phyloP scores from a whole-genome alignment of 2,888 invertebrate species.

The Petrophora chlorosata region DNA sequence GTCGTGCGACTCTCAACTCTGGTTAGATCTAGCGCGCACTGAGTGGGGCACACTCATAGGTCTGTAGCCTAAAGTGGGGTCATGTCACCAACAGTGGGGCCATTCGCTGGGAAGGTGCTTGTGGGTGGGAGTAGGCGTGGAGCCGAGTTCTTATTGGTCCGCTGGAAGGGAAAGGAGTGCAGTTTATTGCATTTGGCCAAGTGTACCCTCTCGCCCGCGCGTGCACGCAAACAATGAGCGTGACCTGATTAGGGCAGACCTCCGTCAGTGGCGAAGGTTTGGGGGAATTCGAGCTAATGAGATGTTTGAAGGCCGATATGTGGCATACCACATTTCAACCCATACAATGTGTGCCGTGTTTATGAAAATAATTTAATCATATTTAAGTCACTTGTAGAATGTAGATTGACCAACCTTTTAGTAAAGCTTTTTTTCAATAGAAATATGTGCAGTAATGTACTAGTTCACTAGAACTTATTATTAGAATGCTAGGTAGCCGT shows the following conservation, averaged over 20 bases:
- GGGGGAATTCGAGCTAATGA: conserved; percentile 6
- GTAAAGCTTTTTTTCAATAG: too few species aligned
- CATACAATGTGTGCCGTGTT: too few species aligned
- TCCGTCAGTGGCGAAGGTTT: conserved; percentile 9
- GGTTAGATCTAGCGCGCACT: neutral
- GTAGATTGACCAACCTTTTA: too few species aligned
- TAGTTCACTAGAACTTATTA: too few species aligned
- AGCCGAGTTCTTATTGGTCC: conserved; percentile 40
- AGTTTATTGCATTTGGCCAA: conserved; percentile 17
- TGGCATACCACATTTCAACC: too few species aligned
- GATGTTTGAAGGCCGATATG: too few species aligned
- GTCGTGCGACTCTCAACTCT: neutral
- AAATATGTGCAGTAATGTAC: too few species aligned
- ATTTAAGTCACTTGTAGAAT: too few species aligned
- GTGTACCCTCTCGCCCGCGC: conserved; percentile 15
- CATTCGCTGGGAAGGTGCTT: conserved; percentile 15
- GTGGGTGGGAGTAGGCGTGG: conserved; percentile 41
- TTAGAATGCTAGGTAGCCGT: too few species aligned
- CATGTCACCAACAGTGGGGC: conserved; percentile 26
- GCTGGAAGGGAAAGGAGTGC: conserved; percentile 21
- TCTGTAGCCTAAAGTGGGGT: conserved; percentile 12
- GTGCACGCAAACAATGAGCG: conserved; percentile 33
- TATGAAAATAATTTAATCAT: too few species aligned
- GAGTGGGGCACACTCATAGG: conserved; percentile 10
- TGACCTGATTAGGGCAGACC: conserved; percentile 28